Conservation (phyloP, 2,888 invertebrate species). For the Melipona beecheii region DNA sequence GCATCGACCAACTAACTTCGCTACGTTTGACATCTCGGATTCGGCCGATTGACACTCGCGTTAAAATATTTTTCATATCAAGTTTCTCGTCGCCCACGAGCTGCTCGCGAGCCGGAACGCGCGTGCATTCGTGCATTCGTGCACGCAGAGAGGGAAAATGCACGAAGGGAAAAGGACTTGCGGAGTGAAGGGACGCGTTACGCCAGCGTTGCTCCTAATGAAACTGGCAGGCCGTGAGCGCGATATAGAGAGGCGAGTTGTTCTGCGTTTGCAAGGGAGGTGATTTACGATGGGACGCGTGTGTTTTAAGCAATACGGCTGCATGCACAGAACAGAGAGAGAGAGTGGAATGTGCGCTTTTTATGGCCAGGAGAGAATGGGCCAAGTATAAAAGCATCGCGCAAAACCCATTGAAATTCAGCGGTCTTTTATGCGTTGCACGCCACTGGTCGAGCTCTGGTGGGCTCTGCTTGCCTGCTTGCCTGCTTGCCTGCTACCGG, state of each 20-base stretch:
- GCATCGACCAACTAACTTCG: no score
- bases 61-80: no score
- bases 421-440: slow-evolving; percentile 72
- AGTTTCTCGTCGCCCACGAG: no score
- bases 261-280: slow-evolving; percentile 62
- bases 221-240: slow-evolving; percentile 41
- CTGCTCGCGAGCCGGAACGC: slow-evolving; percentile 2
- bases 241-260: slow-evolving; percentile 45
- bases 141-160: background rate
- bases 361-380: slow-evolving; percentile 78
- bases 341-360: slow-evolving; percentile 77
- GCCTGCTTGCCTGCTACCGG: slow-evolving; percentile 33
- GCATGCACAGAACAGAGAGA: slow-evolving; percentile 57
- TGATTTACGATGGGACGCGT: slow-evolving; percentile 77
- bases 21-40: background rate
- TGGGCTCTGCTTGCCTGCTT: slow-evolving; percentile 43
- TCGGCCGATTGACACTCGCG: no score
- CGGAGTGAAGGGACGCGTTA: slow-evolving; percentile 35
- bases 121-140: slow-evolving; percentile 41
- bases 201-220: slow-evolving; percentile 55
- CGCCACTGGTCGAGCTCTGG: slow-evolving; percentile 52
- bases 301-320: slow-evolving; percentile 72
- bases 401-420: slow-evolving; percentile 76
- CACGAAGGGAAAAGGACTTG: background rate
- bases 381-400: slow-evolving; percentile 76